Percentiles rank a stretch among this genome's conserved stretches.
phyloP scores from a whole-genome alignment of 2,797 vertebrate genomes.

The Danio aesculapii region DNA sequence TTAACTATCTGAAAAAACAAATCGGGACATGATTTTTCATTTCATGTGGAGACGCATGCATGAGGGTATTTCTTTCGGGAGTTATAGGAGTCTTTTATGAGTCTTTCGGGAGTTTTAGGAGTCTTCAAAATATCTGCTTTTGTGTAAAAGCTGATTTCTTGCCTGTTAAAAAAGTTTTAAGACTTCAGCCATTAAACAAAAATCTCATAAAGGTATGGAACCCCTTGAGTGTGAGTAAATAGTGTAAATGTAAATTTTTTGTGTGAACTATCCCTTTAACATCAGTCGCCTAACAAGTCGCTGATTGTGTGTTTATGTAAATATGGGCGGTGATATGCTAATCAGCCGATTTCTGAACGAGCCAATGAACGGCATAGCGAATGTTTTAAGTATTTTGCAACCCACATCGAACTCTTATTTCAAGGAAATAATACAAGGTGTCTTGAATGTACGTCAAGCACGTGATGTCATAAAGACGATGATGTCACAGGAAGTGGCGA shows the following conservation, averaged over 20 bases:
- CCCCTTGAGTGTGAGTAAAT: too few species aligned
- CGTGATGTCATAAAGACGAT: neutral
- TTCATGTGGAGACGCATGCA: too few species aligned
- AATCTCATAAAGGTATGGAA: too few species aligned
- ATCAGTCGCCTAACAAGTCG: neutral
- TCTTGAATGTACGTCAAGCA: neutral
- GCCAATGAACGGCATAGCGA: neutral
- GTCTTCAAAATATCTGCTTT: too few species aligned
- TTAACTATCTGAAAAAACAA: conserved; percentile 62
- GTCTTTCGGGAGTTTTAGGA: too few species aligned
- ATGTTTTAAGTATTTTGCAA: neutral
- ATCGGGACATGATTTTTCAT: conserved; percentile 80
- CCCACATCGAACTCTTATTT: neutral
- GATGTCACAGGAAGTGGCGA: neutral
- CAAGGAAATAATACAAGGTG: neutral
- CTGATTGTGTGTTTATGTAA: neutral
- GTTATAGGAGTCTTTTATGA: too few species aligned
- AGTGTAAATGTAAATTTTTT: too few species aligned
- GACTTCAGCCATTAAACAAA: too few species aligned
- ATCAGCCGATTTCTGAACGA: conserved; percentile 3
- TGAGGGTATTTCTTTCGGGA: conserved; percentile 40
- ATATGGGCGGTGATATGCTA: neutral
- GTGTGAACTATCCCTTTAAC: too few species aligned
- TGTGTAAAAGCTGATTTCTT: too few species aligned
- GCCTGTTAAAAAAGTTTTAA: too few species aligned